Base-by-base conservation (phyloP, 2,888 invertebrate genomes). In the Drosophila barbarae region DNA sequence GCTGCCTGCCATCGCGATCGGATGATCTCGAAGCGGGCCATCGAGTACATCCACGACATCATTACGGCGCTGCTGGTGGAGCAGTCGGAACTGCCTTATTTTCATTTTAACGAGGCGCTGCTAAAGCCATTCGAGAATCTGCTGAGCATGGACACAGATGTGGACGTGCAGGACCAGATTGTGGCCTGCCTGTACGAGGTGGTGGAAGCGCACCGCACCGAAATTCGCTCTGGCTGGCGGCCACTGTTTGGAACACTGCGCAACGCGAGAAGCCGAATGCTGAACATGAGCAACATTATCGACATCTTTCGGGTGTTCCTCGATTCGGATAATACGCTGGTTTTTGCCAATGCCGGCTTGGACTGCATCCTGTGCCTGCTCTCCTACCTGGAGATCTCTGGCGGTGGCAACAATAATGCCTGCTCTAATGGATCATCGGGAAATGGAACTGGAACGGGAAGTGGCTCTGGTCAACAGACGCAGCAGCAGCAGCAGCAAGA, bases 251-350 rank as follows among this genome's bases (percentile, higher is more conserved):
- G 97, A 12, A 97, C 98, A 0, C 90, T 99, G 42, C 92, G 97
- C 21, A 96, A 97, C 44, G 97, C 98, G 0, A 92, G 93, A 44
- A 94, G 94, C 80, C 90, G 91, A 1, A 91, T 92, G 80, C 87
- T 90, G 66, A 92, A 90, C 78, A 88, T 89, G 74, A 91, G 93
- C 47, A 94, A 94, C 75, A 93, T 96, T 63, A 90, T 95, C 55
- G 98, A 98, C 89, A 97, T 98, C 53, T 98, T 99, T 86, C 94
- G 95, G 87, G 96, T 97, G 26, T 99, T 98, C 88, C 92, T 98
- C 3, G 94, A 94, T 73, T 97, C 97, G 15, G 97, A 98, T 85
- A 97, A 98, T 85, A 95, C 97, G 15, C 90, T 96, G 54, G 97
- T 98, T 1, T 98, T 98, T 88, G 95, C 97, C 3, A 97, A 97